Conservation (phyloP, 2,888 invertebrate genomes). For the Parnassius mnemosyne region DNA sequence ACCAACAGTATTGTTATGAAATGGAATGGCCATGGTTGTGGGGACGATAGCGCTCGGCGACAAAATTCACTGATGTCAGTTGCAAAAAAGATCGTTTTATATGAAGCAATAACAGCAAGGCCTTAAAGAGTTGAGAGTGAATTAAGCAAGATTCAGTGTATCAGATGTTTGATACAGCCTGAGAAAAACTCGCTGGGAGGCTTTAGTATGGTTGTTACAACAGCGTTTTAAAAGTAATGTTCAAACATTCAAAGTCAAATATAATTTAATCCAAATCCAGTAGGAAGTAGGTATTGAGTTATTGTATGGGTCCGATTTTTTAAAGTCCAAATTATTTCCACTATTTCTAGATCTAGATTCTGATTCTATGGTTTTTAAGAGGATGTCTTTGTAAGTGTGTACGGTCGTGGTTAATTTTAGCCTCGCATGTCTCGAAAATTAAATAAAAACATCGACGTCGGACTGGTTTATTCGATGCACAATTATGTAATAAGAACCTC, state of each 20-base stretch:
- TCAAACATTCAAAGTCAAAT: no score
- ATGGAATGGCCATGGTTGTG: conserved; percentile 31
- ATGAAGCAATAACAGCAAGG: conserved; percentile 12
- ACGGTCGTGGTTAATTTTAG: no score
- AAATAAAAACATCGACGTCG: no score
- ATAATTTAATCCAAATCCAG: no score
- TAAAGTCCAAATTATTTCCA: no score
- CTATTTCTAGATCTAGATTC: no score
- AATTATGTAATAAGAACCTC: not conserved
- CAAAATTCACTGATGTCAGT: not conserved
- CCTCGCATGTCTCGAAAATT: no score
- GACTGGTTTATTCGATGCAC: no score
- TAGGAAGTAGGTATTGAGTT: no score
- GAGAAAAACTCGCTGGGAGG: conserved; percentile 38
- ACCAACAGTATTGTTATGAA: conserved; percentile 47
- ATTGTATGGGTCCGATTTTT: no score
- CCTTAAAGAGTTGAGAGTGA: not conserved
- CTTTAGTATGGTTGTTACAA: conserved; percentile 10
- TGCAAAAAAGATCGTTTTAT: conserved; percentile 3
- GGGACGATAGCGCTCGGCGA: not conserved
- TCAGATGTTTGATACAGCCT: conserved; percentile 4
- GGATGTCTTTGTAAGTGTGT: no score
- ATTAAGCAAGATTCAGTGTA: conserved; percentile 8
- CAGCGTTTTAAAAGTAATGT: not conserved
- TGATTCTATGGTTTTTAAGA: no score